Evolutionary conservation across 2,888 invertebrate genomes (phyloP), one percentile per base, ranked within the genome.

Genomic region (Drosophila mayaguana): DNA sequence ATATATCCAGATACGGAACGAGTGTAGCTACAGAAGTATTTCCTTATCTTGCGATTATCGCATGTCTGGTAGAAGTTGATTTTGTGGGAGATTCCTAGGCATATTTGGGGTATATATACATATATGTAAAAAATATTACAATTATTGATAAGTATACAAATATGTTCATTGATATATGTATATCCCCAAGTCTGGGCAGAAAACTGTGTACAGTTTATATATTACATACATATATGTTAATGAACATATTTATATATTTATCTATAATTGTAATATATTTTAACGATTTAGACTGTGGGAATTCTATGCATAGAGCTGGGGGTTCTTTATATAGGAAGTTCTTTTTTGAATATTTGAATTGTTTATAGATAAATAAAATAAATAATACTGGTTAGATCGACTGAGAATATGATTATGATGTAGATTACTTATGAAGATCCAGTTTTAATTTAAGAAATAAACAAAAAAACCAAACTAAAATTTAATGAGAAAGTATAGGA

Each of bases 11-110:
- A 11, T 4, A 46, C 20, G 36, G 34, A 63, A 20, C 60, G 28
- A 25, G 12, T 34, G 36, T 14, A 36, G 22, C 34, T n/a, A n/a
- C 46, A 48, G 18, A 46, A 63, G 25, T 48, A 25, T 50, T 42
- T 40, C 1, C 50, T 64, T 64, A 64, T 63, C 64, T 64, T 64
- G 25, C 42, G 50, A 20, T 63, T 50, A 64, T 48, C 42, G 48
- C 40, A 14, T 12, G 42, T n/a, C 20, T 28, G n/a, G 5, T 16
- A 32, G 14, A 63, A 48, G 14, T 32, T 38, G 38, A 36, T 54
- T 50, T n/a, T 25, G 42, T 25, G 40, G 11, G 22, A 38, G 50
- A 59, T 20, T 51, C 8, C 12, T 18, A 7, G 59, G 6, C 22
- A 42, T 7, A n/a, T 8, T 61, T 20, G 42, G 38, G 12, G 7